phyloP scores from a whole-genome alignment of 2,113 vertebrate species.

The Lota lota region DNA sequence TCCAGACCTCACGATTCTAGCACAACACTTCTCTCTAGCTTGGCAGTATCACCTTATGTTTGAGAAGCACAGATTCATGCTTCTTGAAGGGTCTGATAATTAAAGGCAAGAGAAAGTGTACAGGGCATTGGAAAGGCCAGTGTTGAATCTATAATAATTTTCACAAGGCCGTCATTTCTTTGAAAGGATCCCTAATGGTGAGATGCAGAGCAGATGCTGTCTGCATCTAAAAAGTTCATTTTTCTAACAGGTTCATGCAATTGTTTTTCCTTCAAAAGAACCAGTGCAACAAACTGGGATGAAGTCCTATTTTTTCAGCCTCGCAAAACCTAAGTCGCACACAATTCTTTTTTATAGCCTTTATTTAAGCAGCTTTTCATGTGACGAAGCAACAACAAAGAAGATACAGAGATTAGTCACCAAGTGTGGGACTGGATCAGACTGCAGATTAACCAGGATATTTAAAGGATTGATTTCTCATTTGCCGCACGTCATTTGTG shows the following conservation, averaged over 20 bases:
- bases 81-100: constrained; percentile 43
- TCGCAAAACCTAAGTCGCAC: constrained; percentile 7
- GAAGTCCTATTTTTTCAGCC: constrained; percentile 6
- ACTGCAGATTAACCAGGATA: constrained; percentile 26
- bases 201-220: constrained; percentile 51
- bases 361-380: constrained; percentile 26
- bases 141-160: constrained; percentile 41
- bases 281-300: constrained; percentile 26
- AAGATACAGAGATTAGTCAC: constrained; percentile 26
- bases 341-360: constrained; percentile 38
- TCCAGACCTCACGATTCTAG: too few species aligned
- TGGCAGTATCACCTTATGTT: too few species aligned
- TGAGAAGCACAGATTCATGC: constrained; percentile 40
- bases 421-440: constrained; percentile 19
- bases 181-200: constrained; percentile 32
- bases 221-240: constrained; percentile 29
- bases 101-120: constrained; percentile 51
- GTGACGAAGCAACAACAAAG: constrained; percentile 22
- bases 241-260: constrained; percentile 45
- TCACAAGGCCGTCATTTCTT: constrained; percentile 50
- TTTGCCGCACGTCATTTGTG: not conserved
- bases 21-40: too few species aligned
- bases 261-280: constrained; percentile 13
- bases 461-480: constrained; percentile 26
- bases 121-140: constrained; percentile 27